Evolutionary conservation across 2,113 vertebrate genomes (phyloP).

Genomic region (Solenodon paradoxus): DNA sequence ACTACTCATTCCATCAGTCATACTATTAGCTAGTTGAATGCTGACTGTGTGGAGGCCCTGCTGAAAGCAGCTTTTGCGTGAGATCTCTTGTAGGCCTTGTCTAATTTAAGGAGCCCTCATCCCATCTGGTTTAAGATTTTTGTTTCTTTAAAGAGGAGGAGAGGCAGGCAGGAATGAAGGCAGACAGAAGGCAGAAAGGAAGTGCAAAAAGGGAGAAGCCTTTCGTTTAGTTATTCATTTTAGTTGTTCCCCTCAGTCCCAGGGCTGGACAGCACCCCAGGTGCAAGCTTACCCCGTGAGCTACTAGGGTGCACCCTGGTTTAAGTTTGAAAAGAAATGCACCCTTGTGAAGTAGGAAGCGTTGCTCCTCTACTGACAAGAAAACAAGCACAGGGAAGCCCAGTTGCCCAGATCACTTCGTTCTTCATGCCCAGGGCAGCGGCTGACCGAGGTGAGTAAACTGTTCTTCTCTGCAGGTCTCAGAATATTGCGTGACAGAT

Average conservation of each 20-base stretch:
- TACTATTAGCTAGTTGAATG: not conserved
- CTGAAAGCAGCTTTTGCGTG: not conserved
- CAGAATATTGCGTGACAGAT: constrained; percentile 65
- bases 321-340: too few relatives aligned
- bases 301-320: too few relatives aligned
- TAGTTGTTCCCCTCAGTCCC: too few relatives aligned
- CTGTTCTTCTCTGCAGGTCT: constrained; percentile 73
- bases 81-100: not conserved
- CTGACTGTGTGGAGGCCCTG: not conserved
- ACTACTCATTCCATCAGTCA: not conserved
- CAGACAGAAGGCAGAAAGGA: too few relatives aligned
- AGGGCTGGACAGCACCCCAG: too few relatives aligned
- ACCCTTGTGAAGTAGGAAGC: not conserved
- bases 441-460: too few relatives aligned
- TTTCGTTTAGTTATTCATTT: too few relatives aligned
- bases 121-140: not conserved
- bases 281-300: too few relatives aligned
- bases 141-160: too few relatives aligned
- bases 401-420: not conserved
- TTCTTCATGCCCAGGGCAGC: too few relatives aligned
- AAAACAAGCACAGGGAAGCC: not conserved
- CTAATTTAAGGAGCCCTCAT: not conserved
- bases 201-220: too few relatives aligned
- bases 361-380: not conserved
- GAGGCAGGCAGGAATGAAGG: too few relatives aligned